Conservation (phyloP, 30 jellyfish, hydroid and myxozoan genomes). For the Catostylus mosaicus region DNA sequence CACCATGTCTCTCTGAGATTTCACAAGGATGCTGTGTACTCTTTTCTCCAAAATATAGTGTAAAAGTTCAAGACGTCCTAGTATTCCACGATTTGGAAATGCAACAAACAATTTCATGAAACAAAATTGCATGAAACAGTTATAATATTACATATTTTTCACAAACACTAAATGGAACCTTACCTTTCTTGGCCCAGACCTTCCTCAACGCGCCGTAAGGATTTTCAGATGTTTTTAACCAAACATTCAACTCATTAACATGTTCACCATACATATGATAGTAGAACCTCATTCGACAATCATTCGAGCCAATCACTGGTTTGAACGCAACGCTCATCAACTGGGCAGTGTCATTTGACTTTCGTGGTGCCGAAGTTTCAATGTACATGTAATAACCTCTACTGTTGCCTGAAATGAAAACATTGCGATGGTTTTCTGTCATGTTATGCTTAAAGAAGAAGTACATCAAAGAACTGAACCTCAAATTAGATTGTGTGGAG, state of each 20-base stretch:
- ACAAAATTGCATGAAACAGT: too few relatives aligned
- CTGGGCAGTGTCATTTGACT: conserved; percentile 90
- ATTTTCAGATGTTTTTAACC: conserved; percentile 74
- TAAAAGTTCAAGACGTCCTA: too few relatives aligned
- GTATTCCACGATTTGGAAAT: too few relatives aligned
- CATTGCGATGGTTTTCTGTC: background rate
- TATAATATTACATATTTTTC: background rate
- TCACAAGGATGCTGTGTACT: too few relatives aligned
- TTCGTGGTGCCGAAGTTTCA: conserved; percentile 70
- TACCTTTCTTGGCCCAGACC: conserved; percentile 89
- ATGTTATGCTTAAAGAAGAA: too few relatives aligned
- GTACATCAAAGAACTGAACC: too few relatives aligned
- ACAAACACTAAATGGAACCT: background rate
- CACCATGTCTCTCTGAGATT: too few relatives aligned
- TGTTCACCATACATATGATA: conserved; percentile 95
- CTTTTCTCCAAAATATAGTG: too few relatives aligned
- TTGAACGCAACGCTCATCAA: conserved; percentile 84
- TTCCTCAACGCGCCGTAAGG: conserved; percentile 76
- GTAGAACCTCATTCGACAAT: conserved; percentile 88
- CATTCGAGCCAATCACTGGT: conserved; percentile 66
- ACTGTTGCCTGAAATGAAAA: conserved; percentile 59
- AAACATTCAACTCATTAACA: conserved; percentile 76
- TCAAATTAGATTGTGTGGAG: too few relatives aligned
- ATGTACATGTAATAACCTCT: conserved; percentile 73
- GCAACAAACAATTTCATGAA: too few relatives aligned